Evolutionary conservation across 2,113 vertebrate genomes (phyloP).

Genomic region (Eolophus roseicapilla): DNA sequence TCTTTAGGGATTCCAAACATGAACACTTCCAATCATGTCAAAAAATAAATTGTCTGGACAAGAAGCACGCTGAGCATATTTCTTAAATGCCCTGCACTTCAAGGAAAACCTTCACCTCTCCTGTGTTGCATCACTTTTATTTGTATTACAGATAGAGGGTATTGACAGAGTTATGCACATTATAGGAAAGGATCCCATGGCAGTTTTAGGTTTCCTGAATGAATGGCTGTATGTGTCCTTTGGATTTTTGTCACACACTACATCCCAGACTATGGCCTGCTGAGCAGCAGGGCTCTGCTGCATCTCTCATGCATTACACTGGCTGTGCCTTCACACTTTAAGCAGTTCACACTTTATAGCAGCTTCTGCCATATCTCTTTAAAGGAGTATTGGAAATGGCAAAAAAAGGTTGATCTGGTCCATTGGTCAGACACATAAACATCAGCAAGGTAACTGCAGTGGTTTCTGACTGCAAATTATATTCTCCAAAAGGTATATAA

Average conservation of each 20-base stretch:
- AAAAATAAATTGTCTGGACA: not conserved
- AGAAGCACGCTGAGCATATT: not conserved
- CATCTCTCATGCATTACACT: not conserved
- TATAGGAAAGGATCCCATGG: not conserved
- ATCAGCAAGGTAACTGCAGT: not conserved
- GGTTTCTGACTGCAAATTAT: not conserved
- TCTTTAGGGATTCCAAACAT: not conserved
- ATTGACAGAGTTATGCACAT: not conserved
- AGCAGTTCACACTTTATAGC: not conserved
- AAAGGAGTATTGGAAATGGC: not conserved
- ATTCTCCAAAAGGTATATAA: not conserved
- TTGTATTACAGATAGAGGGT: not conserved
- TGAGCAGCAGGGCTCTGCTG: not conserved
- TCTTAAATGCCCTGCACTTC: not conserved
- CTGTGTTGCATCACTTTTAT: not conserved
- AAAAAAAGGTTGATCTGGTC: not conserved
- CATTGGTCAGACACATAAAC: not conserved
- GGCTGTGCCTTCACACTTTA: not conserved
- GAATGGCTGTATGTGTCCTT: not conserved
- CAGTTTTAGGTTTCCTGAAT: not conserved
- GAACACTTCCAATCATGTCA: not conserved
- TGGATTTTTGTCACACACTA: not conserved
- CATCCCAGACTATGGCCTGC: not conserved
- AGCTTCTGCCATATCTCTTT: not conserved
- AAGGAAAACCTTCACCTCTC: not conserved